These are phyloP conservation scores for Trichomalopsis sarcophagae DNA, from an alignment of 1,140 invertebrate genomes.

Conservation along the genomic window DNA sequence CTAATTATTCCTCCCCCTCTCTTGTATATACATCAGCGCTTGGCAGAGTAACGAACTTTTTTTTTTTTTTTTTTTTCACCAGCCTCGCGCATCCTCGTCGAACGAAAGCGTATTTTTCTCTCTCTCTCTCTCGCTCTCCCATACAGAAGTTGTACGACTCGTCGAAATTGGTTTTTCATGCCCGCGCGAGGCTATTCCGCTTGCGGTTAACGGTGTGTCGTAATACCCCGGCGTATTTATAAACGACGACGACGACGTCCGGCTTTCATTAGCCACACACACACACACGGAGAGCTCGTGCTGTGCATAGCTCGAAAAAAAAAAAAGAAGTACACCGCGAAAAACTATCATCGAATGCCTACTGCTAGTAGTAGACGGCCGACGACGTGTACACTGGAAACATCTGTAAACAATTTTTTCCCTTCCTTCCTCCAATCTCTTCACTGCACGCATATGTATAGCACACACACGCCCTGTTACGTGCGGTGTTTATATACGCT, in stretches of 20 bases:
- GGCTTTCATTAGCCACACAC: not conserved
- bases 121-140: not conserved
- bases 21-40: too few relatives aligned
- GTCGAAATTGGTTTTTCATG: not conserved
- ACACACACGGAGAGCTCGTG: not conserved
- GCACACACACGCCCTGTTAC: too few relatives aligned
- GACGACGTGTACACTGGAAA: too few relatives aligned
- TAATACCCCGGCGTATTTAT: not conserved
- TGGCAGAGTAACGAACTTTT: not conserved
- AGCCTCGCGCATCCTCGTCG: not conserved
- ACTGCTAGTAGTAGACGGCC: too few relatives aligned
- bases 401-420: not conserved
- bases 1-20: conserved; percentile 24
- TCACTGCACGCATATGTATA: not conserved
- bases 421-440: not conserved
- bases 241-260: not conserved
- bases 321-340: too few relatives aligned
- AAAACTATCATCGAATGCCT: too few relatives aligned
- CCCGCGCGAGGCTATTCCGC: not conserved
- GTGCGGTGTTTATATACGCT: not conserved
- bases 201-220: not conserved
- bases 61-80: not conserved
- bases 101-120: not conserved
- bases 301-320: too few relatives aligned
- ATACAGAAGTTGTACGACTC: not conserved